phyloP scores from a whole-genome alignment of 2,797 vertebrate species.

The Acrocephalus scirpaceus region DNA sequence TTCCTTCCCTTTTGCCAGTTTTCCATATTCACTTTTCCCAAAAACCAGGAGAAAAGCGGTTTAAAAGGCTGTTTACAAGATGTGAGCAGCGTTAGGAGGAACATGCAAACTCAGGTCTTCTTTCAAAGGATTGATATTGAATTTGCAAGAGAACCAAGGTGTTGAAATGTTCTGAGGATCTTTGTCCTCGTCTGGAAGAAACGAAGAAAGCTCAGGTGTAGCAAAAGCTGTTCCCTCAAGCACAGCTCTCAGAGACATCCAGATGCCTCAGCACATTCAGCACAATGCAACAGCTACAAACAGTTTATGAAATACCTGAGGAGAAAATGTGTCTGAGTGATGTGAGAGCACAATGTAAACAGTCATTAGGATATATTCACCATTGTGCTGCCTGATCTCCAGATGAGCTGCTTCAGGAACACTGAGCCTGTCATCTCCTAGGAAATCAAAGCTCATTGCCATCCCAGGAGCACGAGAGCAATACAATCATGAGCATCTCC shows the following conservation, averaged over 20 bases:
- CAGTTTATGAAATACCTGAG: neutral
- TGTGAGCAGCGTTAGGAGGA: neutral
- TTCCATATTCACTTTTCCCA: neutral
- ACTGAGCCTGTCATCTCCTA: neutral
- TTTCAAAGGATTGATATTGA: neutral
- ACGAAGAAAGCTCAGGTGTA: neutral
- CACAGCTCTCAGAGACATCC: neutral
- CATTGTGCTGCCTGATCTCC: neutral
- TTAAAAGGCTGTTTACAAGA: neutral
- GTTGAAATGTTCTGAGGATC: neutral
- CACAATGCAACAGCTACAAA: neutral
- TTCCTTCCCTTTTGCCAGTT: neutral
- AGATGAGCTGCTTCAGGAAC: neutral
- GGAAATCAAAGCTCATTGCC: slow-evolving; percentile 34
- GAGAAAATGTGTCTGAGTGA: neutral
- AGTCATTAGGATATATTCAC: slow-evolving; percentile 10
- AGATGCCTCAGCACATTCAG: neutral
- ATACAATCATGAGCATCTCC: neutral
- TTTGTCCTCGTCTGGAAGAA: neutral
- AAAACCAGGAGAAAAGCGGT: neutral
- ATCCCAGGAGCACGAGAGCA: neutral
- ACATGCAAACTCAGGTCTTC: neutral
- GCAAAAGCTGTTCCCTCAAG: neutral
- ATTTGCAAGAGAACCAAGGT: neutral
- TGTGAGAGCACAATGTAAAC: neutral